Conservation (phyloP, 1,140 invertebrate genomes). For the Penaeus indicus region DNA sequence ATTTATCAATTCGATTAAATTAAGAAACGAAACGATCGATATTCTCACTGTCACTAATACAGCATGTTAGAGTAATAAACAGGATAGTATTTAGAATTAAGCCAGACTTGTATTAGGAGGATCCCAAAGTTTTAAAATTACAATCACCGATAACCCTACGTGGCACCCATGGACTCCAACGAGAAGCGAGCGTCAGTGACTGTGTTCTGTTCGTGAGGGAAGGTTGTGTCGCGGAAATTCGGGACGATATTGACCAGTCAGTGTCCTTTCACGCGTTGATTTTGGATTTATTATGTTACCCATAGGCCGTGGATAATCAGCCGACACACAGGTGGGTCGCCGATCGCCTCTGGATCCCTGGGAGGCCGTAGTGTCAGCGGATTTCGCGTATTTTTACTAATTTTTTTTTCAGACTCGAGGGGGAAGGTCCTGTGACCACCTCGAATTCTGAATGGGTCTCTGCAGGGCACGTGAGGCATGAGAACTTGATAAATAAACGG, state of each 20-base stretch:
- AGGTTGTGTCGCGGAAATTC: background rate
- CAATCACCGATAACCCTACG: background rate
- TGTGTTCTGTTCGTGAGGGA: background rate
- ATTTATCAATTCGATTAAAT: background rate
- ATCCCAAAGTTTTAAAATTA: no score
- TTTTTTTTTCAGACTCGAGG: background rate
- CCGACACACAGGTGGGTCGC: constrained; percentile 29
- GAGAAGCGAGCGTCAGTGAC: constrained; percentile 38
- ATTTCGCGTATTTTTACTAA: constrained; percentile 5
- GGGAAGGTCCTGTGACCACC: constrained; percentile 12
- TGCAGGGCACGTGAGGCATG: background rate
- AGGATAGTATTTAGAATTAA: no score
- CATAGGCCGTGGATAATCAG: constrained; percentile 15
- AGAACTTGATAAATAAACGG: no score
- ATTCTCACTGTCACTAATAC: no score
- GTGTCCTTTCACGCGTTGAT: constrained; percentile 28
- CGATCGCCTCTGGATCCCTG: no score
- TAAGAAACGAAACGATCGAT: background rate
- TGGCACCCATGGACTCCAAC: constrained; percentile 2
- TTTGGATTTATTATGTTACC: constrained; percentile 45
- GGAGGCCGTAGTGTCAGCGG: background rate
- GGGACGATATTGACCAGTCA: constrained; percentile 37
- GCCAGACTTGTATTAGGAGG: no score
- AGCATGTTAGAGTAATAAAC: no score
- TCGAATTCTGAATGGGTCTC: constrained; percentile 6